phyloP scores from a whole-genome alignment of 2,797 vertebrate genomes.

The Rachycentron canadum region DNA sequence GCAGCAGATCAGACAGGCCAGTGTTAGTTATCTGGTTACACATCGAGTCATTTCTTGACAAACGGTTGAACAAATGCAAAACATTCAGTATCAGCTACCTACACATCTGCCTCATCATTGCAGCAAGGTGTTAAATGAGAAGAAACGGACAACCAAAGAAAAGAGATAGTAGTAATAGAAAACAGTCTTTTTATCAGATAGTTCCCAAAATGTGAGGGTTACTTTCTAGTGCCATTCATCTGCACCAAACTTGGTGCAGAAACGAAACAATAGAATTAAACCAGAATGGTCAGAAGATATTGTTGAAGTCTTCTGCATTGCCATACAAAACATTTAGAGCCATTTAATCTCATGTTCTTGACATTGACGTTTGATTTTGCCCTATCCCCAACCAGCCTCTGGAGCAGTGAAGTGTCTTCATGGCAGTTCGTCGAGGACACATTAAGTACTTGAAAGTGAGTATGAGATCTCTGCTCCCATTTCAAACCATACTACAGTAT shows the following conservation, averaged over 20 bases:
- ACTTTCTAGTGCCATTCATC: too few species aligned
- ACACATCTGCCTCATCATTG: not conserved
- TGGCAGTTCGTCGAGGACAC: slow-evolving; percentile 90
- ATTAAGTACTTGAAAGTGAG: slow-evolving; percentile 90
- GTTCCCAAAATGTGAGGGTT: too few species aligned
- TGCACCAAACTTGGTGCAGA: too few species aligned
- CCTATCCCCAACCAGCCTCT: slow-evolving; percentile 76
- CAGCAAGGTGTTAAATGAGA: not conserved
- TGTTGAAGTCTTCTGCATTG: not conserved
- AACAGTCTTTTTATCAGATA: not conserved
- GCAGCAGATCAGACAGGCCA: not conserved
- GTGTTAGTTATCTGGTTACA: not conserved
- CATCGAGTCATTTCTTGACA: not conserved
- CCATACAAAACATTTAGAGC: not conserved
- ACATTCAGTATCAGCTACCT: not conserved
- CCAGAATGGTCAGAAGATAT: not conserved
- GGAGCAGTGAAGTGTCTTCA: slow-evolving; percentile 89
- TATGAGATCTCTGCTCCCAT: slow-evolving; percentile 55
- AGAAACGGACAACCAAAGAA: not conserved
- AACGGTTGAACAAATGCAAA: not conserved
- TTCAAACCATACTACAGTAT: not conserved
- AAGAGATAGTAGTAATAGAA: not conserved
- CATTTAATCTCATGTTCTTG: not conserved
- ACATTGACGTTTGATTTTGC: slow-evolving; percentile 45
- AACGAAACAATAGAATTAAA: too few species aligned